These are phyloP conservation scores for Lasioglossum malachurum DNA, from an alignment of 2,888 invertebrate genomes.

Conservation along the genomic window DNA sequence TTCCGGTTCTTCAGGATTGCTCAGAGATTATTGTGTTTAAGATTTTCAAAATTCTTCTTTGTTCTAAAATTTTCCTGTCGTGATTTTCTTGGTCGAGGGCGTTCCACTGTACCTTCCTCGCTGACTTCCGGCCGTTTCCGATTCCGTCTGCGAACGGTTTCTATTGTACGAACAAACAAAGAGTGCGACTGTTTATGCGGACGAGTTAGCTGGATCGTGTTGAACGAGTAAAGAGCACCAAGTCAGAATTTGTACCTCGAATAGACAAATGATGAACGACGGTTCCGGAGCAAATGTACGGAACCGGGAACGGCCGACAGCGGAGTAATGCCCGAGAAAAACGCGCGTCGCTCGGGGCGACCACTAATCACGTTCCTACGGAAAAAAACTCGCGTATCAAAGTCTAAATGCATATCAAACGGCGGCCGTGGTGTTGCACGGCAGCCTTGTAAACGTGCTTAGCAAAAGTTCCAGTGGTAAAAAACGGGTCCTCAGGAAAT, in stretches of 20 bases:
- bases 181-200: conserved; percentile 1
- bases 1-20: not conserved
- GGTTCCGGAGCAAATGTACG: not conserved
- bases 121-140: conserved; percentile 22
- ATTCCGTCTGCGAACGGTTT: not conserved
- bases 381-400: conserved; percentile 66
- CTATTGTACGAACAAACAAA: not conserved
- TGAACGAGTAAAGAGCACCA: not conserved
- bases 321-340: conserved; percentile 74
- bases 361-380: conserved; percentile 31
- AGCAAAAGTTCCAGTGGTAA: conserved; percentile 58
- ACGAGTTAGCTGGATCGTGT: not conserved
- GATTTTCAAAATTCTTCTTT: not conserved
- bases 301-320: conserved; percentile 41
- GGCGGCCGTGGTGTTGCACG: not conserved
- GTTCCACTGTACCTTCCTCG: conserved; percentile 22
- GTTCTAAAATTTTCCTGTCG: not conserved
- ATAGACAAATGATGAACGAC: not conserved
- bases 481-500: conserved; percentile 56
- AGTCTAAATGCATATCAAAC: conserved; percentile 71
- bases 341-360: conserved; percentile 43
- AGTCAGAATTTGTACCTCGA: not conserved
- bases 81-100: not conserved
- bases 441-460: conserved; percentile 61
- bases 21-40: not conserved